Percentiles rank a stretch among this genome's conserved stretches.
phyloP scores from a whole-genome alignment of 1,140 invertebrate genomes.

The Caerostris extrusa region DNA sequence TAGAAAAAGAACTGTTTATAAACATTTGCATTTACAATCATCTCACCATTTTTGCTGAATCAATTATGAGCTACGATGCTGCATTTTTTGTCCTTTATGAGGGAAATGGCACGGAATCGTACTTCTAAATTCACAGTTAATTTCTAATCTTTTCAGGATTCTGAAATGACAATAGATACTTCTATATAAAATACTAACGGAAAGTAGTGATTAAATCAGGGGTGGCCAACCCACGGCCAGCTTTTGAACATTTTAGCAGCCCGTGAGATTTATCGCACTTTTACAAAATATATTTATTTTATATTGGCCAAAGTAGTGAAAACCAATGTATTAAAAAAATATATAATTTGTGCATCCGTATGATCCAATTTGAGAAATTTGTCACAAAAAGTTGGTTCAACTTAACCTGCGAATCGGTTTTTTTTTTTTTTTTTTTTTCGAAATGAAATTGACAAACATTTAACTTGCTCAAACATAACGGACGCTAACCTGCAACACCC shows the following conservation, averaged over 20 bases:
- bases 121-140: neutral
- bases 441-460: no score
- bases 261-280: no score
- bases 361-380: no score
- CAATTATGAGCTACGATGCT: slow-evolving; percentile 59
- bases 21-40: neutral
- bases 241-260: no score
- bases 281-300: no score
- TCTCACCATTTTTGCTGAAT: slow-evolving; percentile 63
- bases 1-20: neutral
- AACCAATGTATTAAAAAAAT: neutral
- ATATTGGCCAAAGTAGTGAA: neutral
- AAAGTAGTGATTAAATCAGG: no score
- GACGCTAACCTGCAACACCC: no score
- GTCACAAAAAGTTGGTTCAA: neutral
- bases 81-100: slow-evolving; percentile 33
- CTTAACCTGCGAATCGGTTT: no score
- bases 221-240: no score
- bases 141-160: slow-evolving; percentile 26
- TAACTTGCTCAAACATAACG: no score
- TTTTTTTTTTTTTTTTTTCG: no score
- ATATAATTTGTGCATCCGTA: no score
- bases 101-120: slow-evolving; percentile 36
- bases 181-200: neutral
- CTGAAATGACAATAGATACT: slow-evolving; percentile 12